phyloP scores from a whole-genome alignment of 2,113 vertebrate species.

The Mastomys coucha region DNA sequence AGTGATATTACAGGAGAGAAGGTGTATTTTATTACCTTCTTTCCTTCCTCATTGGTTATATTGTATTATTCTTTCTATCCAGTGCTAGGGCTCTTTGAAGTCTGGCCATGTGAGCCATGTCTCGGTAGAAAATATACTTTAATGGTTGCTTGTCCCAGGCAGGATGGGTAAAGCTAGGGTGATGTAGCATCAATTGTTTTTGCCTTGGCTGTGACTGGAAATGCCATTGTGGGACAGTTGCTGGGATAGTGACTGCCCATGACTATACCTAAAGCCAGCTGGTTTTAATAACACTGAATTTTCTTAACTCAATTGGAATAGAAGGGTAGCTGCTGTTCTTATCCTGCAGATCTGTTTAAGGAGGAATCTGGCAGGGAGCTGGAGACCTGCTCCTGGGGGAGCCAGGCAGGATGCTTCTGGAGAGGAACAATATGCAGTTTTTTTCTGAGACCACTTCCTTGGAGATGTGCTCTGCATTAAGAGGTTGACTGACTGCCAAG shows the following conservation, averaged over 20 bases:
- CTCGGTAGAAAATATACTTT: background rate
- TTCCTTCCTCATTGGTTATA: background rate
- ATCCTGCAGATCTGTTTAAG: constrained; percentile 70
- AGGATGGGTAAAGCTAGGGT: background rate
- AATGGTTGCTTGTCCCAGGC: background rate
- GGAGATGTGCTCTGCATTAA: background rate
- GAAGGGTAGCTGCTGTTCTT: constrained; percentile 73
- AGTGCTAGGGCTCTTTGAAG: background rate
- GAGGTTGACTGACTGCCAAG: constrained; percentile 44
- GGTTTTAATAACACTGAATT: constrained; percentile 73
- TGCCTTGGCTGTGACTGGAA: constrained; percentile 16
- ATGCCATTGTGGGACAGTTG: constrained; percentile 1
- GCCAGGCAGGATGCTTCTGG: constrained; percentile 45
- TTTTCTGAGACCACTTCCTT: constrained; percentile 53
- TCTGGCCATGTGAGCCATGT: background rate
- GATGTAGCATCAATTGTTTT: background rate
- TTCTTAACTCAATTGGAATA: constrained; percentile 73
- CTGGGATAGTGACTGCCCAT: constrained; percentile 54
- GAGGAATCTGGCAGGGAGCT: constrained; percentile 64
- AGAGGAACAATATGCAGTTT: constrained; percentile 59
- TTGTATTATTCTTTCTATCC: background rate
- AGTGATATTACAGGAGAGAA: background rate
- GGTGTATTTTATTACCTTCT: background rate
- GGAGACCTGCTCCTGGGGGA: constrained; percentile 59
- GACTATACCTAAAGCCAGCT: constrained; percentile 67